Evolutionary conservation across 2,888 invertebrate genomes (phyloP).

Genomic region (Polydrusus tereticollis): DNA sequence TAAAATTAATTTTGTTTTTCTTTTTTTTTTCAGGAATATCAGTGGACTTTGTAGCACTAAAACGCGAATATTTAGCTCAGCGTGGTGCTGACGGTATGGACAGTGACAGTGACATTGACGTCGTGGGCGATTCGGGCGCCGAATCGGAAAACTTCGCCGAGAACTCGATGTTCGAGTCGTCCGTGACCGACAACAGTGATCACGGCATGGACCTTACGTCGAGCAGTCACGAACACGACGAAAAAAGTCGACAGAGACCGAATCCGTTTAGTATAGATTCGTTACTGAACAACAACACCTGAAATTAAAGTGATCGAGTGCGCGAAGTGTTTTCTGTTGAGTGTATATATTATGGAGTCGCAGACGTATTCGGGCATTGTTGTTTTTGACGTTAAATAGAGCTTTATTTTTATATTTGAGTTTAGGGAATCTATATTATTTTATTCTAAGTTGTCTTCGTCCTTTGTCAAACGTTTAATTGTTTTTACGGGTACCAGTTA

Average conservation of each 20-base stretch:
- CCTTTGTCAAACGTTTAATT: background rate
- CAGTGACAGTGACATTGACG: constrained; percentile 85
- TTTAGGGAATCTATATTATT: background rate
- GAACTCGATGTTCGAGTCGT: constrained; percentile 60
- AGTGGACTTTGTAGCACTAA: constrained; percentile 87
- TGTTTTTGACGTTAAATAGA: constrained; percentile 10
- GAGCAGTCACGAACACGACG: constrained; percentile 65
- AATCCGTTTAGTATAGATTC: constrained; percentile 95
- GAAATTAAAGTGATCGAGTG: constrained; percentile 13
- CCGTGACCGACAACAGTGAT: constrained; percentile 57
- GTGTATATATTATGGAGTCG: constrained; percentile 25
- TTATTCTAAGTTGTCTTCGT: background rate
- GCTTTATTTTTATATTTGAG: constrained; percentile 10
- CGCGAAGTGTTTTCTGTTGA: constrained; percentile 10
- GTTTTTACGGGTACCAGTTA: background rate
- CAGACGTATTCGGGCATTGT: constrained; percentile 32
- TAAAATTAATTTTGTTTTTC: background rate
- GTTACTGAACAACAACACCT: constrained; percentile 74
- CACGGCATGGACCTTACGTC: constrained; percentile 67
- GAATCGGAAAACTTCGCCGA: constrained; percentile 76
- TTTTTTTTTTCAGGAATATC: constrained; percentile 72
- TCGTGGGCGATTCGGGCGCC: constrained; percentile 84
- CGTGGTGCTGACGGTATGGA: constrained; percentile 71
- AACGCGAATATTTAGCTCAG: constrained; percentile 87
- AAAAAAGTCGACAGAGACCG: constrained; percentile 72